Evolutionary conservation across 2,113 vertebrate species (phyloP).

Genomic region (Neoarius graeffei): DNA sequence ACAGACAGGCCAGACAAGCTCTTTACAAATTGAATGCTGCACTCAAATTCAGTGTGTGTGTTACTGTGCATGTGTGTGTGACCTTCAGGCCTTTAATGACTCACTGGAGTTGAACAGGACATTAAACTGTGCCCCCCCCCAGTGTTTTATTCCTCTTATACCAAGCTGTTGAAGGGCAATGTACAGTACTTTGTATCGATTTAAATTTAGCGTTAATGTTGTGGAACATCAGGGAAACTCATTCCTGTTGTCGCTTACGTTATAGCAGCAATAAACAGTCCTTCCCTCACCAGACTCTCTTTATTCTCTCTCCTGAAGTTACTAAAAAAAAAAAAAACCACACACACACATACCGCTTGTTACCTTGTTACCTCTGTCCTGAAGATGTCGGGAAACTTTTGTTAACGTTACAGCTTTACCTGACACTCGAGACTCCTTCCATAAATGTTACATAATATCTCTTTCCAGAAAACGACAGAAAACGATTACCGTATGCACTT

Average conservation of each 20-base stretch:
- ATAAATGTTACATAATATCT: background rate
- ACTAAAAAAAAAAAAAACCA: background rate
- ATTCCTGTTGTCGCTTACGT: no score
- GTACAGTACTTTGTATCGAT: background rate
- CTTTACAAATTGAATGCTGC: constrained; percentile 78
- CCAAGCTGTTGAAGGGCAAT: no score
- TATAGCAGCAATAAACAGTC: no score
- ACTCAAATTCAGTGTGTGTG: constrained; percentile 67
- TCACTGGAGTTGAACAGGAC: constrained; percentile 63
- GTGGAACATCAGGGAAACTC: background rate
- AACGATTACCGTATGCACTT: background rate
- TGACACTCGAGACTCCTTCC: background rate
- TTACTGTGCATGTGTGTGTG: constrained; percentile 56
- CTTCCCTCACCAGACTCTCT: no score
- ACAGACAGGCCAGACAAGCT: constrained; percentile 72
- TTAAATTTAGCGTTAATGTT: background rate
- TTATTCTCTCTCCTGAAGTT: no score
- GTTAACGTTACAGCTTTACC: no score
- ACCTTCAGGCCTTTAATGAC: constrained; percentile 74
- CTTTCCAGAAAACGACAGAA: no score
- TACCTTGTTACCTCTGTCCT: no score
- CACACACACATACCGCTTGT: no score
- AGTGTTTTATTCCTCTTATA: no score
- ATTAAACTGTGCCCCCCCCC: constrained; percentile 59
- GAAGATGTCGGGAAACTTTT: no score